These are phyloP conservation scores for Sorex fumeus DNA, from an alignment of 2,113 vertebrate species.

Conservation along the genomic window DNA sequence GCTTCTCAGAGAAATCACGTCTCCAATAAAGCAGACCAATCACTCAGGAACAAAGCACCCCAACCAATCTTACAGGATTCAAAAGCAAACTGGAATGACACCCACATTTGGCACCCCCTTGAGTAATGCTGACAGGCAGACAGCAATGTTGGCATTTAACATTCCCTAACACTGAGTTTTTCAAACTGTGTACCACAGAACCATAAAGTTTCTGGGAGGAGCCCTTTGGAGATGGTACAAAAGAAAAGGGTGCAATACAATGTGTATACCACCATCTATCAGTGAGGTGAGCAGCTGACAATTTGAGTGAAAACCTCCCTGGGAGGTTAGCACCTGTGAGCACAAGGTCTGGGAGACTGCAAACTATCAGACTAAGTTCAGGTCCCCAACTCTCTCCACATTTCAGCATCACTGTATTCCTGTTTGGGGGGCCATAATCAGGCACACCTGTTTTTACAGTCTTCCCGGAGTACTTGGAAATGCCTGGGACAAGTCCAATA, in stretches of 20 bases:
- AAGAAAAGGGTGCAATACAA: background rate
- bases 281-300: background rate
- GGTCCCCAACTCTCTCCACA: fast-evolving
- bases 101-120: background rate
- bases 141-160: background rate
- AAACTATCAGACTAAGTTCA: background rate
- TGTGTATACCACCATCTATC: background rate
- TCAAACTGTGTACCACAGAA: background rate
- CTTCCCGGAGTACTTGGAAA: background rate
- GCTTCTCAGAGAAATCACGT: background rate
- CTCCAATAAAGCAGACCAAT: conserved; percentile 47
- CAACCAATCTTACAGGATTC: background rate
- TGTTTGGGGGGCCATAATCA: background rate
- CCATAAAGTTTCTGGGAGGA: background rate
- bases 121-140: background rate
- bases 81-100: background rate
- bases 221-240: background rate
- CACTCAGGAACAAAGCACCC: conserved; percentile 9
- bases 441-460: background rate
- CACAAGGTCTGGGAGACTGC: background rate
- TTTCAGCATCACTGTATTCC: background rate
- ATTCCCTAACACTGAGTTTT: background rate
- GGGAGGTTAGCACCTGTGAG: background rate
- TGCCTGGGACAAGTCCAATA: background rate
- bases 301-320: background rate